Evolutionary conservation across 2,888 invertebrate species (phyloP), one percentile per base, ranked within the genome.

Genomic region (Pachliopta kotzebuea): DNA sequence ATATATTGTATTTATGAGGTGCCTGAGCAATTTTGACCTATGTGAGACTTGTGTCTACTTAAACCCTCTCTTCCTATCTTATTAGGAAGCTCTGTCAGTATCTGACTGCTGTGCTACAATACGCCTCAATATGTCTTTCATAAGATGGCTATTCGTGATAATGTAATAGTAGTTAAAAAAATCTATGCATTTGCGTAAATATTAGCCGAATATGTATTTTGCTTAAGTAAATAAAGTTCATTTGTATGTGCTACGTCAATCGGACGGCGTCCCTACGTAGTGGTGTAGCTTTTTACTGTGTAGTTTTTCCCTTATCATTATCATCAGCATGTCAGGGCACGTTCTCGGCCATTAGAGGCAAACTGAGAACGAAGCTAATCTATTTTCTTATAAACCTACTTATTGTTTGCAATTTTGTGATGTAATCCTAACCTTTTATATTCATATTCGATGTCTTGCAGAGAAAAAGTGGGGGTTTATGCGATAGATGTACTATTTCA

Each of bases 341-440:
- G 76, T 78, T 71, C 70, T 63, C 61, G 69, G 62, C 78, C 76
- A 81, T 81, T 82, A 82, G 78, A 67, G 75, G 72, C 71, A 70
- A 74, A 72, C 75, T 73, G 71, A 67, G 63, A 61, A 68, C 71
- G 70, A 68, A n/a, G 37, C 37, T 37, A 37, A 37, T 14, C 37
- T 11, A 37, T 37, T 37, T 37, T 37, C 37, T 9, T 37, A 56
- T 56, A 56, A 50, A 66, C 49, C 23, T 56, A 29, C 50, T 50
- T 31, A 56, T 49, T 62, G 29, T 54, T 62, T 60, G 55, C 52
- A 52, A 53, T 37, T 23, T 3, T 42, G 23, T n/a, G 17, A 21
- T 42, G 24, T 56, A 49, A 59, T 56, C 45, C 26, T 60, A 37
- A 58, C 52, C 52, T 37, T 21, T 21, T 31, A 55, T 29, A 17